Percentiles rank a stretch among this genome's conserved stretches.
Evolutionary conservation across 2,113 vertebrate species (phyloP).

Genomic region (Peromyscus californicus): DNA sequence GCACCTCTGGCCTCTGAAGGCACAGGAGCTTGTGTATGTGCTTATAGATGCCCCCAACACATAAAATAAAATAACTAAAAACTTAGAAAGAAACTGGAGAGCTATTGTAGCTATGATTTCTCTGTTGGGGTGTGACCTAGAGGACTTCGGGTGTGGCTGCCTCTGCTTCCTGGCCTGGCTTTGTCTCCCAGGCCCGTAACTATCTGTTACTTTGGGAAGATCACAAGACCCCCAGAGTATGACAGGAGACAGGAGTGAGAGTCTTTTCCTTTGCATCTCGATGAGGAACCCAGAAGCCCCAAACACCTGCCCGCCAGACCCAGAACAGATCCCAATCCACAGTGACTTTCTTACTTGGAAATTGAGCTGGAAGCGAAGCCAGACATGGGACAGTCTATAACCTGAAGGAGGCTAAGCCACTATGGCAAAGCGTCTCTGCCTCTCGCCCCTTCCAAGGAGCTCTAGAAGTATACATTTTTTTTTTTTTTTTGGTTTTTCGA

Average conservation of each 20-base stretch:
- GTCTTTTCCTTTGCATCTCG: background rate
- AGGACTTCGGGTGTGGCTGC: background rate
- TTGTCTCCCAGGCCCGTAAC: background rate
- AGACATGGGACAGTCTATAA: background rate
- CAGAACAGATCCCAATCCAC: background rate
- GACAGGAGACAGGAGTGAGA: background rate
- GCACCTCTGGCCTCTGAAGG: background rate
- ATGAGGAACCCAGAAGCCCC: background rate
- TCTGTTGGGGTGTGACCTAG: background rate
- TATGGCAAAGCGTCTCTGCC: background rate
- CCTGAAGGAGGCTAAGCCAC: background rate
- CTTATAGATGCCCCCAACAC: background rate
- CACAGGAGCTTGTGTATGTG: background rate
- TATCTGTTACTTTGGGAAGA: background rate
- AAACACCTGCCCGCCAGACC: background rate
- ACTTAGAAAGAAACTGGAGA: background rate
- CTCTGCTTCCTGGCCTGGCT: background rate
- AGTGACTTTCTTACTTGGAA: background rate
- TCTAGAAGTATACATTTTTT: background rate
- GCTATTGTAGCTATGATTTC: background rate
- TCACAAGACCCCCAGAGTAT: background rate
- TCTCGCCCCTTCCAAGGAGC: background rate
- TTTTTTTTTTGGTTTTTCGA: too few species aligned
- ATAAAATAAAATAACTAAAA: background rate
- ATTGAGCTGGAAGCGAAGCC: background rate